A percentile compares a stretch with the other conserved stretches of the same genome.
These are phyloP conservation scores for Saccostrea cuccullata DNA, from an alignment of 1,140 invertebrate genomes.

Conservation along the genomic window DNA sequence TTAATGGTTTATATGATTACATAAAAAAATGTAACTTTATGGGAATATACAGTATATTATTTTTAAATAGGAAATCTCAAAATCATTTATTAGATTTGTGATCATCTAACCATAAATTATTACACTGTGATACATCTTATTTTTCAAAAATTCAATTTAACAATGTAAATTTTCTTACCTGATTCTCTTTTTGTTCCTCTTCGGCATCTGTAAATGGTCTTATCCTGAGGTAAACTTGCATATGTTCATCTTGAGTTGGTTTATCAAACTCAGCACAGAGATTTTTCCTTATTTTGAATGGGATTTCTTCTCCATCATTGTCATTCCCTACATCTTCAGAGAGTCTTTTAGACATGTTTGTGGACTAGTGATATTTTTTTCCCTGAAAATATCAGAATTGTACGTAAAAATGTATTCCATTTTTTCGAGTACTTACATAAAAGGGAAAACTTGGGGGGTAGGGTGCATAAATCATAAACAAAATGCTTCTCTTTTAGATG, in stretches of 20 bases:
- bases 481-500: too few species aligned
- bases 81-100: too few species aligned
- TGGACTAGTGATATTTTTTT: not conserved
- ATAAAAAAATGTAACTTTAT: too few species aligned
- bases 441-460: too few species aligned
- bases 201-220: constrained; percentile 73
- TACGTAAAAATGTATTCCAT: too few species aligned
- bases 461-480: too few species aligned
- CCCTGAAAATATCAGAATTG: not conserved
- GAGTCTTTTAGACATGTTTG: constrained; percentile 14
- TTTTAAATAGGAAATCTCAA: too few species aligned
- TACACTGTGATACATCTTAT: too few species aligned
- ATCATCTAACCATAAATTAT: too few species aligned
- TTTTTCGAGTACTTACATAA: too few species aligned
- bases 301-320: constrained; percentile 37
- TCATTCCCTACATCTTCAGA: constrained; percentile 19
- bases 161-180: constrained; percentile 61
- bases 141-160: not conserved
- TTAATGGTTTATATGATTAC: too few species aligned
- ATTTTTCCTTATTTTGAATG: constrained; percentile 4
- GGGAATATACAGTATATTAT: too few species aligned
- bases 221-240: constrained; percentile 74
- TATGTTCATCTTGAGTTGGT: constrained; percentile 63
- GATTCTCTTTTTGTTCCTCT: constrained; percentile 65
- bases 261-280: not conserved